These are phyloP conservation scores for Osmoderma eremita DNA, from an alignment of 2,888 invertebrate species.

Conservation along the genomic window DNA sequence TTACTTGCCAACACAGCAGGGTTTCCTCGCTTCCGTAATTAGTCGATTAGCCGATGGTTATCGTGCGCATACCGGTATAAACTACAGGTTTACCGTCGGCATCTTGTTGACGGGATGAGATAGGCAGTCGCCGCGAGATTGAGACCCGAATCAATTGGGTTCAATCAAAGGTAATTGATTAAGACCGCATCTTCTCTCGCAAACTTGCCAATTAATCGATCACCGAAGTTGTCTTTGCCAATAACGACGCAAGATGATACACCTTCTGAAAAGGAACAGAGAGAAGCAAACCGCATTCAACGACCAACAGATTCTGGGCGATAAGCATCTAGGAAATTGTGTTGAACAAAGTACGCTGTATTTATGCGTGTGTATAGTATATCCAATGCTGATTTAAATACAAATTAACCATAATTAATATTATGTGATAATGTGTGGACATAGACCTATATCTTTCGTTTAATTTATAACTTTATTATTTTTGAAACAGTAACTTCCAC, in stretches of 20 bases:
- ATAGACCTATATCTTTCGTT: no score
- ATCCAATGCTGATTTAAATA: neutral
- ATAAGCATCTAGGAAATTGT: constrained; percentile 17
- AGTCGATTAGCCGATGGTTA: constrained; percentile 31
- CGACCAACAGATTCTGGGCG: neutral
- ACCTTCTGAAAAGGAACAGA: neutral
- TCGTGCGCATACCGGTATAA: constrained; percentile 27
- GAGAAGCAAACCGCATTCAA: constrained; percentile 4
- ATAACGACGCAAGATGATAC: no score
- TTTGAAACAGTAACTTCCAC: no score
- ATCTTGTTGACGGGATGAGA: constrained; percentile 9
- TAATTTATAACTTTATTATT: no score
- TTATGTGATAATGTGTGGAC: no score
- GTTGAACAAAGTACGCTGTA: neutral
- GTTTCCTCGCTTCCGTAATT: constrained; percentile 18
- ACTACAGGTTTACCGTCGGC: constrained; percentile 19
- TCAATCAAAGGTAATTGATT: constrained; percentile 63
- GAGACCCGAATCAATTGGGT: constrained; percentile 61
- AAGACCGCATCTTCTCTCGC: constrained; percentile 58
- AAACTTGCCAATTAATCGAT: constrained; percentile 59
- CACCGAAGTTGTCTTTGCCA: constrained; percentile 43
- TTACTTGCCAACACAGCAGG: neutral
- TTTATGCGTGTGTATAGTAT: neutral
- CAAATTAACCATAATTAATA: no score
- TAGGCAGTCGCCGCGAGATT: constrained; percentile 34